phyloP scores from a whole-genome alignment of 2,797 vertebrate species.

The Sebastes taczanowskii region DNA sequence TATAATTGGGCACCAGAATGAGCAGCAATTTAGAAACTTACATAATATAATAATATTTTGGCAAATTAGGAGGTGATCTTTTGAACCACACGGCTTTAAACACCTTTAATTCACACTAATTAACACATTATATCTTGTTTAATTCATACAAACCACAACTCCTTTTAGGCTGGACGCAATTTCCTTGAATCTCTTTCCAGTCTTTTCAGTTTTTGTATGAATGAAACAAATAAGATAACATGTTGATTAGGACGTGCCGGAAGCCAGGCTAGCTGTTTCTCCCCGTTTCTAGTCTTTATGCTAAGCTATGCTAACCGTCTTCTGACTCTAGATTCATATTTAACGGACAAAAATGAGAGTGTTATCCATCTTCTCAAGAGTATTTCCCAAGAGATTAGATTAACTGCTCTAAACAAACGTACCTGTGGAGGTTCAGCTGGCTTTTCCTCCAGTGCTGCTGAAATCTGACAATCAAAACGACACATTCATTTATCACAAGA shows the following conservation, averaged over 20 bases:
- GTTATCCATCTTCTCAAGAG: background rate
- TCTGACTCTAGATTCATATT: background rate
- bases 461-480: slow-evolving; percentile 81
- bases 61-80: background rate
- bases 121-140: too few species aligned
- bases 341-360: background rate
- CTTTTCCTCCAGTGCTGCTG: slow-evolving; percentile 83
- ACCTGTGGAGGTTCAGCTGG: slow-evolving; percentile 77
- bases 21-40: background rate
- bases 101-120: too few species aligned
- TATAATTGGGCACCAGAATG: too few species aligned
- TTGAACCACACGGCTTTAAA: background rate
- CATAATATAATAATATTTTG: background rate
- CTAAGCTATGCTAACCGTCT: too few species aligned
- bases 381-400: background rate
- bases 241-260: too few species aligned
- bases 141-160: too few species aligned
- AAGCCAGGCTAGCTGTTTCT: background rate
- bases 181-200: background rate
- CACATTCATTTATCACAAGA: background rate
- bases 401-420: slow-evolving; percentile 19
- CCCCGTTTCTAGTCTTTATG: background rate
- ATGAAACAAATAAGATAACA: too few species aligned
- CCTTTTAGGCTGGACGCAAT: background rate
- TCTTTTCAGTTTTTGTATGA: too few species aligned